Evolutionary conservation across 1,140 invertebrate genomes (phyloP), one percentile per base, ranked within the genome.

Genomic region (Heterodera schachtii): DNA sequence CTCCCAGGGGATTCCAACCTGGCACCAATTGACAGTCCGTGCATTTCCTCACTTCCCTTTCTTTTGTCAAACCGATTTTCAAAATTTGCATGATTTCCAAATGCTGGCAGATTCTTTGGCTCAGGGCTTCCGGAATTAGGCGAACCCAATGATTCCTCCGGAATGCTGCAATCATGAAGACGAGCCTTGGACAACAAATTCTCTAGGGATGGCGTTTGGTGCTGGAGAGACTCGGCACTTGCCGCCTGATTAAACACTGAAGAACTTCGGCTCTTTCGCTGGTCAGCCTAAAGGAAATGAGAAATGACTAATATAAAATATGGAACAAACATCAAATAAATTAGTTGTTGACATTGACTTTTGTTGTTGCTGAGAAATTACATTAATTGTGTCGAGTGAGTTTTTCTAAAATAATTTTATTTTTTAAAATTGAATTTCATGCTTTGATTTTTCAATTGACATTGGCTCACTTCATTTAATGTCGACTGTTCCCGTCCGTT

Each of bases 271-370:
- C 44, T 31, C 31, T 67, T n/a, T n/a, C 73, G 57, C 47, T 52
- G 44, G 49, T 82, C 76, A 5, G 76, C 81, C 75, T 83, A 19
- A 78, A 19, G 0, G 31, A n/a, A 73, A 5, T 79, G 3, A 79
- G 21, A 11, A 47, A 16, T 16, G 21, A 64, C 16, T 11, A 49
- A 66, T 19, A 41, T 3, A 81, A 44, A 43, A n/a, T 44, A 52
- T 83, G n/a, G 41, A 73, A 49, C 74, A 64, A 3, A 83, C 87
- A 67, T 89, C 88, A 47, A 88, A 81, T 7, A 89, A 81, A 77
- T 89, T 89, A 47, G 88, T 89, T 3, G 88, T 90, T 3, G 87
- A 89, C 88, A 90, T 90, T 13, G 88, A 90, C 67, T 89, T 85
- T 67, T 85, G 84, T 73, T 84, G 83, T n/a, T 49, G 60, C 60